A percentile compares a stretch with the other conserved stretches of the same genome.
These are phyloP conservation scores for Spialia ferax DNA, from an alignment of 2,888 invertebrate genomes.

Conservation along the genomic window DNA sequence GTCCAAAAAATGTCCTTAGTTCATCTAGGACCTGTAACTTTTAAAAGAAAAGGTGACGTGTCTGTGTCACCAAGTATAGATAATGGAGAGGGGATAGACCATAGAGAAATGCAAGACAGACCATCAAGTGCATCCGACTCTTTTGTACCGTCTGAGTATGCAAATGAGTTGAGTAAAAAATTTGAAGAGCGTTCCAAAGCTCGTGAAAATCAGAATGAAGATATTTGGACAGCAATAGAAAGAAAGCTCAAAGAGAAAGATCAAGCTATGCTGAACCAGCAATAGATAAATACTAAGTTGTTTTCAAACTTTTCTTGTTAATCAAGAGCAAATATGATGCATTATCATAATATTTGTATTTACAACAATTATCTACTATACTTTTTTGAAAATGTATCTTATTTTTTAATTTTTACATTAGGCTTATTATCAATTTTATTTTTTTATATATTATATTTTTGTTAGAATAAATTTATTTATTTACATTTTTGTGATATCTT, in stretches of 20 bases:
- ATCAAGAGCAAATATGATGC: no score
- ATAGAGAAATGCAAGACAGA: no score
- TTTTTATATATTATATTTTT: no score
- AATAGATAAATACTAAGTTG: neutral
- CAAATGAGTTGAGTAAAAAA: conserved; percentile 44
- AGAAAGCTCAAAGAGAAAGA: conserved; percentile 45
- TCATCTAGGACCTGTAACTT: conserved; percentile 49
- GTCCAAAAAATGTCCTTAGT: conserved; percentile 24
- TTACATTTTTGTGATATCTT: no score
- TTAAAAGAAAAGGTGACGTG: conserved; percentile 45
- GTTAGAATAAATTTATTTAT: no score
- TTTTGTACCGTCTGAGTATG: conserved; percentile 47
- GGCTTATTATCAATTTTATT: no score
- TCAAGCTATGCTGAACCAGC: conserved; percentile 35
- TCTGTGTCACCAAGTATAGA: conserved; percentile 37
- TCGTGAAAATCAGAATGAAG: conserved; percentile 19
- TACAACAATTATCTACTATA: no score
- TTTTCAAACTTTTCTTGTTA: no score
- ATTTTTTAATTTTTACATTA: no score
- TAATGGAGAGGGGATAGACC: neutral
- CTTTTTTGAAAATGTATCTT: no score
- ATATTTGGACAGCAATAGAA: conserved; percentile 46
- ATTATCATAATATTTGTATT: no score
- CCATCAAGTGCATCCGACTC: neutral
- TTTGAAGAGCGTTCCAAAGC: conserved; percentile 42